phyloP scores from a whole-genome alignment of 2,797 vertebrate genomes.

The Myotis findleyi region DNA sequence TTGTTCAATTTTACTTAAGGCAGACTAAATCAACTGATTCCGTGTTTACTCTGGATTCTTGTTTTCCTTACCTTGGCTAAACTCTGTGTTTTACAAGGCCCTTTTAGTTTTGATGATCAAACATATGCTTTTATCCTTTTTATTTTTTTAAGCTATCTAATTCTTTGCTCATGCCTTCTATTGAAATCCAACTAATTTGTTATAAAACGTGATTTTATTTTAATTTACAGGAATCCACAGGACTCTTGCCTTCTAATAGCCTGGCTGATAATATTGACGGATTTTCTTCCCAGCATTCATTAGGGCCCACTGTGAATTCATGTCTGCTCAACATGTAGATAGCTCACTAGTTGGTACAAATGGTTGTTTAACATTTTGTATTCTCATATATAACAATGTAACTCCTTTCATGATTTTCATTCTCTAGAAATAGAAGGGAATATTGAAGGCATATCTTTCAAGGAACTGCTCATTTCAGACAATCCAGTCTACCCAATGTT shows the following conservation, averaged over 20 bases:
- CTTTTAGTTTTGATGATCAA: slow-evolving; percentile 59
- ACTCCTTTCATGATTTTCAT: slow-evolving; percentile 15
- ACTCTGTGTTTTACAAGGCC: slow-evolving; percentile 32
- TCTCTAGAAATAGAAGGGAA: slow-evolving; percentile 58
- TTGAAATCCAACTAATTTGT: slow-evolving; percentile 1
- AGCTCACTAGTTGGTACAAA: background rate
- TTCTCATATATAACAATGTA: background rate
- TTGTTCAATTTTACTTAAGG: slow-evolving; percentile 82
- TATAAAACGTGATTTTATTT: background rate
- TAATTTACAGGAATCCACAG: background rate
- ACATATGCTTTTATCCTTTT: slow-evolving; percentile 45
- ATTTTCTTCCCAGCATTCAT: background rate
- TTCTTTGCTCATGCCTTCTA: slow-evolving; percentile 21
- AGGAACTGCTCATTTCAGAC: slow-evolving; percentile 38
- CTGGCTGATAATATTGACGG: background rate
- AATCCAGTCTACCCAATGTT: background rate
- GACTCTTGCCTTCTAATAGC: background rate
- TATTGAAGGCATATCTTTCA: background rate
- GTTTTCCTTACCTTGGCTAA: slow-evolving; percentile 80
- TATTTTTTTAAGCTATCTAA: slow-evolving; percentile 28
- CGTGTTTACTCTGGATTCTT: slow-evolving; percentile 77
- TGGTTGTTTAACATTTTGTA: background rate
- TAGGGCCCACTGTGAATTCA: background rate
- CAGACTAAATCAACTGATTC: slow-evolving; percentile 82
- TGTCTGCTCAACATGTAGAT: background rate